Conservation (phyloP, 2,888 invertebrate genomes). For the Drosophila buzzatii region DNA sequence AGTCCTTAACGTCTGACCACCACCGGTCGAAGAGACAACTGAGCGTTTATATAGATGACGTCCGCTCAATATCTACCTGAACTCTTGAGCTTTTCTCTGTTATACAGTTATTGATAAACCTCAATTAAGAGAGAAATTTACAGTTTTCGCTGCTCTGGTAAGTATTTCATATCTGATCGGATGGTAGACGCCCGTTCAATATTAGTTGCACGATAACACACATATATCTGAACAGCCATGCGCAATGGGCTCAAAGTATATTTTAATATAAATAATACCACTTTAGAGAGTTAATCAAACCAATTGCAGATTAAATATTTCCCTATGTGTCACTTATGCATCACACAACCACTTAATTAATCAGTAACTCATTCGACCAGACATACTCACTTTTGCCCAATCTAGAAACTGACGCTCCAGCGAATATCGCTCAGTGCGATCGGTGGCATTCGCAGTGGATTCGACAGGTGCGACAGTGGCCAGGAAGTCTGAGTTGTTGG, state of each 20-base stretch:
- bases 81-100: too few relatives aligned
- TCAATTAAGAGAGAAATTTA: too few relatives aligned
- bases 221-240: not conserved
- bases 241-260: not conserved
- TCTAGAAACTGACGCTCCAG: conserved; percentile 70
- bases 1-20: not conserved
- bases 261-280: not conserved
- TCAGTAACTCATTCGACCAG: not conserved
- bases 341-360: not conserved
- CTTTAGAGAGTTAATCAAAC: conserved; percentile 10
- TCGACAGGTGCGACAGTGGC: not conserved
- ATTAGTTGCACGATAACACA: not conserved
- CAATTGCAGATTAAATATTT: conserved; percentile 2
- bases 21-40: not conserved
- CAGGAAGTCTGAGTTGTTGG: conserved; percentile 14
- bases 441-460: conserved; percentile 16
- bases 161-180: not conserved
- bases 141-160: not conserved
- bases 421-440: conserved; percentile 54
- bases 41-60: not conserved
- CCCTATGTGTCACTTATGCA: not conserved
- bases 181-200: not conserved
- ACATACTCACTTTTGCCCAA: conserved; percentile 72
- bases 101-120: too few relatives aligned
- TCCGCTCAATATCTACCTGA: not conserved